Base-by-base conservation (phyloP, 2,113 vertebrate species). In the Illadopsis cleaveri region DNA sequence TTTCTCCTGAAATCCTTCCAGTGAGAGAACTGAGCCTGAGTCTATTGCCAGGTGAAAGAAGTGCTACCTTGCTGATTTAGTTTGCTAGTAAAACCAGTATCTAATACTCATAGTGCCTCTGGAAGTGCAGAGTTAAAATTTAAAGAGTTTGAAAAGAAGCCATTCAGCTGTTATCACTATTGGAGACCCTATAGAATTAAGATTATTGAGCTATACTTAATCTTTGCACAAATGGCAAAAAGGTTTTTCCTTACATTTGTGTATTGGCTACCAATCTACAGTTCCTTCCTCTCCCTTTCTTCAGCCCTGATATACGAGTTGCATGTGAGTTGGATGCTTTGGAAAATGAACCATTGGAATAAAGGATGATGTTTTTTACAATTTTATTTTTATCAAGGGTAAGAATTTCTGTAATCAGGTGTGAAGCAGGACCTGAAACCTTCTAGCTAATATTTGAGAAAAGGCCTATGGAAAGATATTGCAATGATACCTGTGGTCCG, bases 271-370 rank as follows among this genome's bases (percentile, higher is more conserved):
- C 31, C 15, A 23, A 9, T 27, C 17, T 80, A 8, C 9, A 57
- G 11, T 31, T 60, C 31, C 17, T 91, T 82, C 15, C 11, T 58
- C 12, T 70, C 33, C 15, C 5, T 87, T 89, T 76, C 11, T 37
- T 89, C 18, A 50, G 0, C 33, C 3, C 16, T 42, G 23, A 16
- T 54, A 51, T 2, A 38, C 0, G 1, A 48, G 27, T 21, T 77
- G 7, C 12, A 45, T 30, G 3, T 31, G 19, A 79, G 9, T 44
- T 79, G 18, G 27, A 30, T 40, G 48, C 10, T 79, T 89, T 65
- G 47, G 65, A 48, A 91, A 92, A 79, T 18, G 66, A 91, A 31
- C 15, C 10, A 35, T 17, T 56, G 30, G 19, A 64, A 47, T 31
- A 30, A 71, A 75, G 15, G 7, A 20, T 30, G 31, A 42, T 7